Evolutionary conservation across 1,140 invertebrate species (phyloP).

Genomic region (Drosophila funebris): DNA sequence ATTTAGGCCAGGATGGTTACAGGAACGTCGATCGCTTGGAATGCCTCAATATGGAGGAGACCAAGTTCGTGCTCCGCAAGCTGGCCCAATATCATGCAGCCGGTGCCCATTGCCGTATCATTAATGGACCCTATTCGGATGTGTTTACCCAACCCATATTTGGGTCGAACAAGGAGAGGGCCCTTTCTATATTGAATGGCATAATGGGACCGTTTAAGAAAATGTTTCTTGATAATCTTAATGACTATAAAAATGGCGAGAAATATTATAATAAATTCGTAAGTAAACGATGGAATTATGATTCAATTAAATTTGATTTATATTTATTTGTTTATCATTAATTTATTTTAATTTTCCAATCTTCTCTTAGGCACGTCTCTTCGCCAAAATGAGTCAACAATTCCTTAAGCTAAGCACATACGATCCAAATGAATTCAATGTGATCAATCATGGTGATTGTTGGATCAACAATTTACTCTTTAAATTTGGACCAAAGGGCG

Average conservation of each 20-base stretch:
- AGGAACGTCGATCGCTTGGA: conserved; percentile 85
- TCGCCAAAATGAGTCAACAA: conserved; percentile 18
- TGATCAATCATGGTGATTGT: conserved; percentile 87
- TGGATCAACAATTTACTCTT: conserved; percentile 88
- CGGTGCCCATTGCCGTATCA: conserved; percentile 44
- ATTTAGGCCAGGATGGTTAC: conserved; percentile 84
- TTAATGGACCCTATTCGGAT: conserved; percentile 57
- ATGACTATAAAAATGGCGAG: conserved; percentile 49
- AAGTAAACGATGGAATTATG: not conserved
- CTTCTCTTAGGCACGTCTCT: conserved; percentile 23
- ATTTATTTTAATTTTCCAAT: not conserved
- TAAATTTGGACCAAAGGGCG: conserved; percentile 66
- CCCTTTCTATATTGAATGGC: conserved; percentile 24
- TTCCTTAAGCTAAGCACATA: conserved; percentile 24
- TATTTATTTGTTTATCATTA: not conserved
- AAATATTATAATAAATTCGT: conserved; percentile 61
- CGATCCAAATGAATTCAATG: conserved; percentile 85
- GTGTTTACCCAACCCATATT: conserved; percentile 57
- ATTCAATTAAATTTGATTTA: not conserved
- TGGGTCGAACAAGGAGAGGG: conserved; percentile 4
- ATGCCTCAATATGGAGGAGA: conserved; percentile 84
- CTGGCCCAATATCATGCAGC: conserved; percentile 86
- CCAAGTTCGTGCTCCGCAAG: conserved; percentile 84
- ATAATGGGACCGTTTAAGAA: conserved; percentile 42
- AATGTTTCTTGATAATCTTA: conserved; percentile 59